A percentile compares a stretch with the other conserved stretches of the same genome.
phyloP scores from a whole-genome alignment of 2,113 vertebrate genomes.

The Heliornis fulica region DNA sequence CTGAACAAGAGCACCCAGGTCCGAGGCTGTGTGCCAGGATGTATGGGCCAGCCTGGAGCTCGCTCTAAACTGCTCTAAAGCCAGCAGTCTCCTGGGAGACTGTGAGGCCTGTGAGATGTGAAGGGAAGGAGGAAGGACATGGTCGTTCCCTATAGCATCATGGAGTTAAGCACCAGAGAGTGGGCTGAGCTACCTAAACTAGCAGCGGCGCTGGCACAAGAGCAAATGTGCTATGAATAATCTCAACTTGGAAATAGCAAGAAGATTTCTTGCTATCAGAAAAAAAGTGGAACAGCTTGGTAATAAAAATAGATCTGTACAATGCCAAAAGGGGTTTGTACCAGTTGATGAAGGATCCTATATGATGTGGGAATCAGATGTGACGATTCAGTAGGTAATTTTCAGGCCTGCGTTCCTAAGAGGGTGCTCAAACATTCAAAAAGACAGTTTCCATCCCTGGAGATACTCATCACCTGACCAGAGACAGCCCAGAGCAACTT shows the following conservation, averaged over 20 bases:
- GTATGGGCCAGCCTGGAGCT: not conserved
- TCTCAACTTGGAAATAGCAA: fast-evolving
- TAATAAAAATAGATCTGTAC: not conserved
- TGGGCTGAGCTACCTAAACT: not conserved
- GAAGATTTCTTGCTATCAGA: not conserved
- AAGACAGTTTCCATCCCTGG: not conserved
- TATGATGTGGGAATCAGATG: not conserved
- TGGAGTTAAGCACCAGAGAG: not conserved
- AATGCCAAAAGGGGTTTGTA: not conserved
- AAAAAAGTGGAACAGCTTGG: not conserved
- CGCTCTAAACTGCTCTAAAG: not conserved
- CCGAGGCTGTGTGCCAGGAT: not conserved
- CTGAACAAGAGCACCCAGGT: not conserved
- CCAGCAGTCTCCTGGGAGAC: not conserved
- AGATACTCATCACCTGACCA: not conserved
- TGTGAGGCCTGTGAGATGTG: not conserved
- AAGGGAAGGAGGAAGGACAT: not conserved
- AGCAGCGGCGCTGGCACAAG: not conserved
- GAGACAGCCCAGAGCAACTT: not conserved
- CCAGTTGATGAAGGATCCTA: not conserved
- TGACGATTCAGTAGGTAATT: not conserved
- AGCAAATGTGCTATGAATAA: not conserved
- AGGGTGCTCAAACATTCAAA: not conserved
- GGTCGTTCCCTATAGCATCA: not conserved
- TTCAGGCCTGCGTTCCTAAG: not conserved